Evolutionary conservation across 2,113 vertebrate species (phyloP).

Genomic region (Azemiops feae): DNA sequence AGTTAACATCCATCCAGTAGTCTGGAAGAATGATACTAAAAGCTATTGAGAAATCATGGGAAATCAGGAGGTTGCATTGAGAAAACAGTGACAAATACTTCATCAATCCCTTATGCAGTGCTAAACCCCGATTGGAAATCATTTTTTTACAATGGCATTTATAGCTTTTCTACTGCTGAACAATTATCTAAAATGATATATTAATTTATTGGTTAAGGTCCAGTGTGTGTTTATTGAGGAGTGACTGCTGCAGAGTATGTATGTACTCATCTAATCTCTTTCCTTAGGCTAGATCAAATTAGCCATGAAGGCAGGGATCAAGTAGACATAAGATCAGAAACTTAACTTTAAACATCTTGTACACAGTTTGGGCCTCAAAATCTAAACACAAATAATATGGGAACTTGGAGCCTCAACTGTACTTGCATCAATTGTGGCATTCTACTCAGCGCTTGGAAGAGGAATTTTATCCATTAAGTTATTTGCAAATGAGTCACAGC

Average conservation of each 20-base stretch:
- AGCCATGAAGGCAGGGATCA: not conserved
- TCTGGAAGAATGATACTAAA: not conserved
- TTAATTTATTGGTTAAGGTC: not conserved
- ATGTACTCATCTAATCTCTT: not conserved
- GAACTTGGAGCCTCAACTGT: not conserved
- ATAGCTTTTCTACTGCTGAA: not conserved
- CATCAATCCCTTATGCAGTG: not conserved
- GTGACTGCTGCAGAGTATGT: not conserved
- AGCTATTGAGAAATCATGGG: not conserved
- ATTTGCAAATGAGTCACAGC: not conserved
- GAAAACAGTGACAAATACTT: not conserved
- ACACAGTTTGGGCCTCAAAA: not conserved
- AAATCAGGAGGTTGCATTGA: not conserved
- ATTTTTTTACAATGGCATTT: not conserved
- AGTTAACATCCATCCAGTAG: not conserved
- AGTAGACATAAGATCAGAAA: not conserved
- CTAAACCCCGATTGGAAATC: not conserved
- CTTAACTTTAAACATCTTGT: not conserved
- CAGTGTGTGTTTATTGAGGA: not conserved
- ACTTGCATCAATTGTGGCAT: not conserved
- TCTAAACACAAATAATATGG: not conserved
- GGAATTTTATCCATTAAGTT: not conserved
- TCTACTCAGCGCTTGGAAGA: not conserved
- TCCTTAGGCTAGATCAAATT: not conserved
- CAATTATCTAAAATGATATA: not conserved